phyloP scores from a whole-genome alignment of 2,797 vertebrate species.

The Gymnoscopelus braueri region DNA sequence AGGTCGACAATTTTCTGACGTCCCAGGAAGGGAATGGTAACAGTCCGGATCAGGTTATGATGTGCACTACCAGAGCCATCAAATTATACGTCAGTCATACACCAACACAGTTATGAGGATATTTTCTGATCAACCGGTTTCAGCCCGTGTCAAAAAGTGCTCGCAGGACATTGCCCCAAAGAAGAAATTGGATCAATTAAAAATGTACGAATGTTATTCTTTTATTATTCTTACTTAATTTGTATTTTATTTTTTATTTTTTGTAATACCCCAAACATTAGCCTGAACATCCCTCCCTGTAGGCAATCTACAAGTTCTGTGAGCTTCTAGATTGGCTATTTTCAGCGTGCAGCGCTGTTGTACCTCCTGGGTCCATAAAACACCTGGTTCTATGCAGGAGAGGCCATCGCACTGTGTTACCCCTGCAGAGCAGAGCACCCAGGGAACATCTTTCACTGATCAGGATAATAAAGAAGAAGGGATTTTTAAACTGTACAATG shows the following conservation, averaged over 20 bases:
- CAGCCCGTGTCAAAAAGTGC: constrained; percentile 6
- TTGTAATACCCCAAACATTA: background rate
- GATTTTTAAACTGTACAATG: constrained; percentile 11
- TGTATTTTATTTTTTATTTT: constrained; percentile 9
- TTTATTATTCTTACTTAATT: background rate
- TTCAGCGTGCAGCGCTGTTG: no score
- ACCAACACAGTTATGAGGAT: constrained; percentile 8
- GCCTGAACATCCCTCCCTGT: constrained; percentile 13
- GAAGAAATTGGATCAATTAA: background rate
- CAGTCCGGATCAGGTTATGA: constrained; percentile 27
- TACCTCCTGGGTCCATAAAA: no score
- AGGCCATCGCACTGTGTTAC: constrained; percentile 29
- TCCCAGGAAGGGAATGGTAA: constrained; percentile 12
- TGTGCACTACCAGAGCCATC: constrained; percentile 6
- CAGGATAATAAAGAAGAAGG: constrained; percentile 9
- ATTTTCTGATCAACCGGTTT: background rate
- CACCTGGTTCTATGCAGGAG: no score
- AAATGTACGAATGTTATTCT: no score
- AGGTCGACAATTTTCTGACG: constrained; percentile 16
- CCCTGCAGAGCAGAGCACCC: constrained; percentile 3
- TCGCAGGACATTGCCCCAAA: constrained; percentile 2
- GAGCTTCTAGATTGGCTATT: no score
- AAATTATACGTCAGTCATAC: background rate
- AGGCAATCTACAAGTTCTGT: no score
- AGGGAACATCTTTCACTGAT: constrained; percentile 5